Conservation (phyloP, 2,113 vertebrate species). For the Myrmecophaga tridactyla region DNA sequence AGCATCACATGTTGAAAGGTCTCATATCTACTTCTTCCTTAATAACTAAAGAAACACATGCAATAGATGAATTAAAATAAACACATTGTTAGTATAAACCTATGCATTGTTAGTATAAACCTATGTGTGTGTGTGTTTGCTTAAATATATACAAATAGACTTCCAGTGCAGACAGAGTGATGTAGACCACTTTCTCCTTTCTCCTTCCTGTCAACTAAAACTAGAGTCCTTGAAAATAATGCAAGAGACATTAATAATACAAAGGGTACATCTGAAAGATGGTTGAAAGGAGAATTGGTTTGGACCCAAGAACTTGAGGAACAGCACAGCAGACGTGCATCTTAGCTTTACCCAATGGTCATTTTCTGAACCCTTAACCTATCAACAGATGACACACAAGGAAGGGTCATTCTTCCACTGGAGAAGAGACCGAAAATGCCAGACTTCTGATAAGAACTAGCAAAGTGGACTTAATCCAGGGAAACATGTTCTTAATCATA, state of each 20-base stretch:
- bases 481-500: no score
- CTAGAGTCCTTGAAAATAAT: not conserved
- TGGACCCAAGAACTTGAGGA: not conserved
- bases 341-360: not conserved
- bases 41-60: no score
- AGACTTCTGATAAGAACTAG: not conserved
- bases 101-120: no score
- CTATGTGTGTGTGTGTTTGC: not conserved
- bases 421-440: not conserved
- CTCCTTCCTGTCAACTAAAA: not conserved
- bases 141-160: no score
- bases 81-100: no score
- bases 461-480: no score
- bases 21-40: not conserved
- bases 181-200: not conserved
- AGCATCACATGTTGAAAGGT: not conserved
- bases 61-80: no score
- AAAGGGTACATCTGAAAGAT: not conserved
- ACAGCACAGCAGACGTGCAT: not conserved
- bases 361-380: not conserved
- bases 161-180: not conserved
- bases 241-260: not conserved
- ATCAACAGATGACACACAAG: not conserved
- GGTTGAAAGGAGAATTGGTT: not conserved
- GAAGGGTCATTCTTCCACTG: not conserved